Conservation (phyloP, 2,888 invertebrate species). For the Oscheius myriophilus region DNA sequence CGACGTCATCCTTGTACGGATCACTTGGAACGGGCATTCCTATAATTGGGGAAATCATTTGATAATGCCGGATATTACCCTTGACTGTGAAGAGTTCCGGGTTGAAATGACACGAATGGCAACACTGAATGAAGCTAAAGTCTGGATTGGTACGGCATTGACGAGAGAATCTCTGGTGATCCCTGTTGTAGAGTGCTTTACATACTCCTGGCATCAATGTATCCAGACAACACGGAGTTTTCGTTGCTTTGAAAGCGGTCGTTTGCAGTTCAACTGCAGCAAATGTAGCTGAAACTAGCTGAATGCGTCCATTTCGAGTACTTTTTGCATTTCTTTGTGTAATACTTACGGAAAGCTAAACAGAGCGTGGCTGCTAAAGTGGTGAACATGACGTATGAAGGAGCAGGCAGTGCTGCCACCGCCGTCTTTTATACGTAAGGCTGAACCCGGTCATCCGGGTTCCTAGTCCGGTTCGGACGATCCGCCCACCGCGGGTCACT, state of each 20-base stretch:
- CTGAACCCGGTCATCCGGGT: slow-evolving; percentile 18
- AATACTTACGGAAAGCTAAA: neutral
- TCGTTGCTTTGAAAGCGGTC: slow-evolving; percentile 49
- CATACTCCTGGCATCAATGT: slow-evolving; percentile 57
- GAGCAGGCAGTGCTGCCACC: slow-evolving; percentile 15
- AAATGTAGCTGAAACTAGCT: slow-evolving; percentile 10
- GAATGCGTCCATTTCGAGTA: neutral
- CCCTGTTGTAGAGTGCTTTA: slow-evolving; percentile 50
- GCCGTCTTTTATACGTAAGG: slow-evolving; percentile 12
- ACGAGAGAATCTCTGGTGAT: slow-evolving; percentile 55
- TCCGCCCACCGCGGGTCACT: slow-evolving; percentile 27
- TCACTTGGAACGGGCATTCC: slow-evolving; percentile 47
- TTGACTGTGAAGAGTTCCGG: slow-evolving; percentile 49
- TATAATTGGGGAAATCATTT: slow-evolving; percentile 19
- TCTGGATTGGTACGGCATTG: slow-evolving; percentile 60
- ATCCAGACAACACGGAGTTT: slow-evolving; percentile 62
- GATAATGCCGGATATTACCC: slow-evolving; percentile 25
- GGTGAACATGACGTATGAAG: slow-evolving; percentile 16
- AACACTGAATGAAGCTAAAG: slow-evolving; percentile 64
- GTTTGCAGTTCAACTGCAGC: slow-evolving; percentile 19
- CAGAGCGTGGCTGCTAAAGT: neutral
- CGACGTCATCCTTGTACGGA: slow-evolving; percentile 58
- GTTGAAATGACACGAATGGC: slow-evolving; percentile 62
- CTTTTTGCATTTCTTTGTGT: neutral
- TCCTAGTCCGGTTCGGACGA: slow-evolving; percentile 17